Evolutionary conservation across 1,140 invertebrate species (phyloP).

Genomic region (Ridgeia piscesae): DNA sequence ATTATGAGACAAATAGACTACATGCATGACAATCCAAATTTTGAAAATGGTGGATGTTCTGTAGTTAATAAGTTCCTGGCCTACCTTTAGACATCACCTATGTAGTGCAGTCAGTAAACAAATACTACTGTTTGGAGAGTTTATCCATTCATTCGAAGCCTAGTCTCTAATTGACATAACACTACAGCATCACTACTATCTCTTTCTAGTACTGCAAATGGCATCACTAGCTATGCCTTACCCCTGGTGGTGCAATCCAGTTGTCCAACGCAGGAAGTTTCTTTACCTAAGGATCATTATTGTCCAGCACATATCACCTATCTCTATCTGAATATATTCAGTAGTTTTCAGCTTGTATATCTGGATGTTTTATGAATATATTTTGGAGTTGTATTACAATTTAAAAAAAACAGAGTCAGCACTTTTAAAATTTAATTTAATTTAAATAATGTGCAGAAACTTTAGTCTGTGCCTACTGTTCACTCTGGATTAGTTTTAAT

Average conservation of each 20-base stretch:
- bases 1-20: no score
- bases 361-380: not conserved
- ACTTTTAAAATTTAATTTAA: not conserved
- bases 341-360: not conserved
- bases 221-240: conserved; percentile 14
- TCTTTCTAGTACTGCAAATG: not conserved
- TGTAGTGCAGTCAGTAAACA: not conserved
- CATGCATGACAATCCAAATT: no score
- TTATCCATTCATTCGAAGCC: not conserved
- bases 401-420: not conserved
- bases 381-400: not conserved
- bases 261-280: conserved; percentile 30
- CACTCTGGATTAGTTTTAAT: not conserved
- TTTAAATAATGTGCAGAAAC: not conserved
- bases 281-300: conserved; percentile 16
- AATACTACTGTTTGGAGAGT: not conserved
- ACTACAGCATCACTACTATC: not conserved
- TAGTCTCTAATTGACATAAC: not conserved
- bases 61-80: not conserved
- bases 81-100: not conserved
- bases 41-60: not conserved
- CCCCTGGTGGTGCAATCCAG: conserved; percentile 32
- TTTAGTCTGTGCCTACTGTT: not conserved
- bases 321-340: not conserved
- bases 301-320: not conserved